A percentile compares a stretch with the other conserved stretches of the same genome.
phyloP scores from a whole-genome alignment of 2,888 invertebrate species.

The Drosophila nigritarsus region DNA sequence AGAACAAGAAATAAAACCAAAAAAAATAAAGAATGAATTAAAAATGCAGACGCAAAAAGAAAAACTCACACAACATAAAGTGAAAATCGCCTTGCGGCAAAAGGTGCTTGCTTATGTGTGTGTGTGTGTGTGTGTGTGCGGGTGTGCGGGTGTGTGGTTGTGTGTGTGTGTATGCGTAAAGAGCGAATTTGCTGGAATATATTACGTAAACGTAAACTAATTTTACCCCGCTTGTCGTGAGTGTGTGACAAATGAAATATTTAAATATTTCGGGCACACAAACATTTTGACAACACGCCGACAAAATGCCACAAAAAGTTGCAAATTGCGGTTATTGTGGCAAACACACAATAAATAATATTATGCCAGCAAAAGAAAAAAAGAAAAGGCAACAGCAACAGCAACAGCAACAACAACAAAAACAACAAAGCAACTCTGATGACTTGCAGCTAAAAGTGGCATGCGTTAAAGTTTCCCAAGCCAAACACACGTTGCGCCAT shows the following conservation, averaged over 20 bases:
- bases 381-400: not conserved
- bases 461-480: conserved; percentile 67
- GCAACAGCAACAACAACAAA: not conserved
- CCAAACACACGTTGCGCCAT: conserved; percentile 16
- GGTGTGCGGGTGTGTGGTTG: not conserved
- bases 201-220: conserved; percentile 40
- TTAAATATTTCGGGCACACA: conserved; percentile 73
- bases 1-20: conserved; percentile 38
- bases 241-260: conserved; percentile 75
- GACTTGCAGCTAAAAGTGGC: conserved; percentile 66
- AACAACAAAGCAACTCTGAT: conserved; percentile 39
- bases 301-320: conserved; percentile 79
- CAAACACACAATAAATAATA: conserved; percentile 63
- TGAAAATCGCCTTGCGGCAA: conserved; percentile 13
- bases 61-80: conserved; percentile 10
- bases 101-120: conserved; percentile 7
- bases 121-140: too few relatives aligned
- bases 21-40: conserved; percentile 43
- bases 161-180: not conserved
- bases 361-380: conserved; percentile 37
- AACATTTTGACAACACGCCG: conserved; percentile 78
- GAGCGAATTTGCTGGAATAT: conserved; percentile 12
- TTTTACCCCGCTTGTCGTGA: conserved; percentile 30
- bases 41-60: conserved; percentile 55
- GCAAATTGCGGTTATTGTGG: conserved; percentile 81